Conservation (phyloP, 2,113 vertebrate species). For the Podilymbus podiceps region DNA sequence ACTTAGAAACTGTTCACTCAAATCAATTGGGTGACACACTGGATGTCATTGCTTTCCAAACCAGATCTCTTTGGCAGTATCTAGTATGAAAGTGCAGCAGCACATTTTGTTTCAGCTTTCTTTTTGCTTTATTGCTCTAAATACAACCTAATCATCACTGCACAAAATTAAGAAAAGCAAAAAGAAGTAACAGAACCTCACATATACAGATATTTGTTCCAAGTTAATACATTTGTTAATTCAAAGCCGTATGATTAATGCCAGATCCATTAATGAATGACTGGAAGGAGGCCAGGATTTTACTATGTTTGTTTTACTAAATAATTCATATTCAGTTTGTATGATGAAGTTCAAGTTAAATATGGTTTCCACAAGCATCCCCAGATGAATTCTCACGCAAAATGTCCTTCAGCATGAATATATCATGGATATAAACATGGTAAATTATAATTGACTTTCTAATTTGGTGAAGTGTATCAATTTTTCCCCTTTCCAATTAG, state of each 20-base stretch:
- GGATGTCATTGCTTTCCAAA: neutral
- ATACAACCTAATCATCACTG: neutral
- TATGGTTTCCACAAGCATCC: neutral
- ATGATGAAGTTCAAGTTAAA: neutral
- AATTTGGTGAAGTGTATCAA: neutral
- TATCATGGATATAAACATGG: neutral
- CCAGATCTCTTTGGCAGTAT: neutral
- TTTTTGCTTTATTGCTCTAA: neutral
- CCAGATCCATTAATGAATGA: neutral
- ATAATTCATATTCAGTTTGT: neutral
- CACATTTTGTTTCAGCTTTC: rapidly evolving
- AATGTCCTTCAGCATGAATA: neutral
- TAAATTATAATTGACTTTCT: neutral
- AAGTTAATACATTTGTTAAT: neutral
- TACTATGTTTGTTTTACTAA: neutral
- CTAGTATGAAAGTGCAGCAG: neutral
- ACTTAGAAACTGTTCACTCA: neutral
- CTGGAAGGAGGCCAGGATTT: neutral
- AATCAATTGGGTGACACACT: neutral
- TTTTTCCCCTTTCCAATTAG: neutral
- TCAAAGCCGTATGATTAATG: neutral
- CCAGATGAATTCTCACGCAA: neutral
- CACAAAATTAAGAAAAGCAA: neutral
- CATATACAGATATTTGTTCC: neutral
- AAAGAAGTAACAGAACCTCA: neutral